Conservation (phyloP, 2,113 vertebrate species). For the Uria aalge region DNA sequence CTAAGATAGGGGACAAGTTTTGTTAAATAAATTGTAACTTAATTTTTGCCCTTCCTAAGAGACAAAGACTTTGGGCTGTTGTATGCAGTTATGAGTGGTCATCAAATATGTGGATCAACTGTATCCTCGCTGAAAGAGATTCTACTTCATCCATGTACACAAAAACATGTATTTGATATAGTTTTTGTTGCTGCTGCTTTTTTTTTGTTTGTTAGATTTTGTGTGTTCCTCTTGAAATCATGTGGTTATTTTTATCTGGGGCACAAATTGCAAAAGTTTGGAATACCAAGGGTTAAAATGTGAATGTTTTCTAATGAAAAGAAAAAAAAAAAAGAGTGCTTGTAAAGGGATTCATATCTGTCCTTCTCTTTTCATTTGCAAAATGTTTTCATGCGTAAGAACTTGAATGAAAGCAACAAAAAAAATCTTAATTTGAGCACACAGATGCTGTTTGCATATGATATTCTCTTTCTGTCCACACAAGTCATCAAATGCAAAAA, state of each 20-base stretch:
- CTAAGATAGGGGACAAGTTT: not conserved
- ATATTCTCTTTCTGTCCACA: slow-evolving; percentile 32
- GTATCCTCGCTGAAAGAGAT: not conserved
- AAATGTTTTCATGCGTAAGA: slow-evolving; percentile 11
- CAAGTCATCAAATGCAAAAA: slow-evolving; percentile 2
- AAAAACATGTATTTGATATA: not conserved
- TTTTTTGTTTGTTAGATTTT: not conserved
- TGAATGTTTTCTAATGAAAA: not conserved
- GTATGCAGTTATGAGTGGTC: not conserved
- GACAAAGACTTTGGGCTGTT: not conserved
- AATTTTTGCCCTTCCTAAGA: not conserved
- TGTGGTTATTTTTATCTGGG: not conserved
- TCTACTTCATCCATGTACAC: not conserved
- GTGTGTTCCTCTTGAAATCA: not conserved
- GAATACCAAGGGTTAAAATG: not conserved
- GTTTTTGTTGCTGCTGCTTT: not conserved
- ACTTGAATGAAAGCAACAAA: slow-evolving; percentile 10
- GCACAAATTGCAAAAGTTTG: not conserved
- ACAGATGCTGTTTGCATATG: not conserved
- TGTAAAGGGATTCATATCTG: not conserved
- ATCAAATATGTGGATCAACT: not conserved
- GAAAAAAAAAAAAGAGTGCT: not conserved
- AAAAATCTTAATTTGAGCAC: slow-evolving; percentile 10
- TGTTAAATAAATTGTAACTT: not conserved
- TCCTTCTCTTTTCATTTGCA: not conserved